phyloP scores from a whole-genome alignment of 2,797 vertebrate genomes.

The Chromobotia macracanthus region DNA sequence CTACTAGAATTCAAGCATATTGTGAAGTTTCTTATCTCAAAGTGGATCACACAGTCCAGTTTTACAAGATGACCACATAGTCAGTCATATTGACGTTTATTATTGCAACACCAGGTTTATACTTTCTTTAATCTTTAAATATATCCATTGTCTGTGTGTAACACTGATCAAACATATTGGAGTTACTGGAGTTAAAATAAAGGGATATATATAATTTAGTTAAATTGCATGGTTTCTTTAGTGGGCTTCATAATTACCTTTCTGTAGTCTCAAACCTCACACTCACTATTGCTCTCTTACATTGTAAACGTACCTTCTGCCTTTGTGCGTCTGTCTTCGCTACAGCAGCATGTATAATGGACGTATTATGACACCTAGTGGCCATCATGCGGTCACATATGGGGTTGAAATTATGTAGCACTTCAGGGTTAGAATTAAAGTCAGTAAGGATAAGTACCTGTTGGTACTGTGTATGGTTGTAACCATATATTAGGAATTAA shows the following conservation, averaged over 20 bases:
- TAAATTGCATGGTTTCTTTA: no score
- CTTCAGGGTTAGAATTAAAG: no score
- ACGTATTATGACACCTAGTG: slow-evolving; percentile 6
- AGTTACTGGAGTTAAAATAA: no score
- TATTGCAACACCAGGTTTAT: neutral
- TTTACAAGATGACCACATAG: neutral
- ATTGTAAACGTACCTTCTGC: neutral
- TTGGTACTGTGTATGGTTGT: no score
- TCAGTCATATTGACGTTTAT: neutral
- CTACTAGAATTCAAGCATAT: neutral
- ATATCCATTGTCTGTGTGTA: neutral
- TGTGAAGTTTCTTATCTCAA: neutral
- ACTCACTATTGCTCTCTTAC: neutral
- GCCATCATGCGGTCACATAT: neutral
- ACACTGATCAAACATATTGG: neutral
- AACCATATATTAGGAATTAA: no score
- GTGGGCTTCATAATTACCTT: no score
- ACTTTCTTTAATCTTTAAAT: neutral
- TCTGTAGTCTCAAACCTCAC: neutral
- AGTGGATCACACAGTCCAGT: neutral
- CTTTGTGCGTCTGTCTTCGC: neutral
- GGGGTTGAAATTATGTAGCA: no score
- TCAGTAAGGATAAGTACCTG: no score
- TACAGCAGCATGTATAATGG: neutral
- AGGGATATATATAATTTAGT: no score